These are phyloP conservation scores for Napeogenes inachia DNA, from an alignment of 2,888 invertebrate species.

Conservation along the genomic window DNA sequence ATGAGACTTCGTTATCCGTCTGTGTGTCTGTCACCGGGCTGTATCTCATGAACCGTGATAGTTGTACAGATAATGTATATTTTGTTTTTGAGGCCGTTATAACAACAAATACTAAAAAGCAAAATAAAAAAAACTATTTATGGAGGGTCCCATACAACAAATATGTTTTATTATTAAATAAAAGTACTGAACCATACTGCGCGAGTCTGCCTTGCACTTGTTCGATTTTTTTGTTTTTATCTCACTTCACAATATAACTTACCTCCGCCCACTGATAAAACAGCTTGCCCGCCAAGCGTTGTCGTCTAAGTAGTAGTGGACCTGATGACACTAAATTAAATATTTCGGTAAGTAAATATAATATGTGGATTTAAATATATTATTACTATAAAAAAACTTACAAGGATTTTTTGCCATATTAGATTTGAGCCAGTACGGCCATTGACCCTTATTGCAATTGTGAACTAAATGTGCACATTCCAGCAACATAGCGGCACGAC, in stretches of 20 bases:
- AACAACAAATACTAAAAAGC: too few relatives aligned
- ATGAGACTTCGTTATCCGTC: too few relatives aligned
- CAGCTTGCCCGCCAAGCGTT: constrained; percentile 94
- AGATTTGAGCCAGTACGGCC: constrained; percentile 98
- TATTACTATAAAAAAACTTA: constrained; percentile 32
- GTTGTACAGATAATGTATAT: too few relatives aligned
- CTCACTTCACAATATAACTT: constrained; percentile 34
- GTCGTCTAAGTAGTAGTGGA: constrained; percentile 57
- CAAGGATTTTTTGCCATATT: constrained; percentile 73
- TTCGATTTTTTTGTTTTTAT: background rate
- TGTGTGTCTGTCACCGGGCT: too few relatives aligned
- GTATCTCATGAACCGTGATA: too few relatives aligned
- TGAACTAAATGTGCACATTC: constrained; percentile 99
- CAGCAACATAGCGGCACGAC: constrained; percentile 92
- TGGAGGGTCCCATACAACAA: too few relatives aligned
- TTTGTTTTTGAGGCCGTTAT: too few relatives aligned
- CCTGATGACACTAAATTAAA: constrained; percentile 54
- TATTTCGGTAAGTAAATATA: background rate
- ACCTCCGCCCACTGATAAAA: constrained; percentile 98
- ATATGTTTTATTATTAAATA: too few relatives aligned
- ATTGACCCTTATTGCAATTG: constrained; percentile 97
- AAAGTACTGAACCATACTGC: too few relatives aligned
- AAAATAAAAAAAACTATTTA: too few relatives aligned
- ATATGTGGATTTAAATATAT: too few relatives aligned
- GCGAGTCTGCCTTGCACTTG: too few relatives aligned